These are phyloP conservation scores for Leptoteleia sp. DNA, from an alignment of 1,140 invertebrate genomes.

Conservation along the genomic window DNA sequence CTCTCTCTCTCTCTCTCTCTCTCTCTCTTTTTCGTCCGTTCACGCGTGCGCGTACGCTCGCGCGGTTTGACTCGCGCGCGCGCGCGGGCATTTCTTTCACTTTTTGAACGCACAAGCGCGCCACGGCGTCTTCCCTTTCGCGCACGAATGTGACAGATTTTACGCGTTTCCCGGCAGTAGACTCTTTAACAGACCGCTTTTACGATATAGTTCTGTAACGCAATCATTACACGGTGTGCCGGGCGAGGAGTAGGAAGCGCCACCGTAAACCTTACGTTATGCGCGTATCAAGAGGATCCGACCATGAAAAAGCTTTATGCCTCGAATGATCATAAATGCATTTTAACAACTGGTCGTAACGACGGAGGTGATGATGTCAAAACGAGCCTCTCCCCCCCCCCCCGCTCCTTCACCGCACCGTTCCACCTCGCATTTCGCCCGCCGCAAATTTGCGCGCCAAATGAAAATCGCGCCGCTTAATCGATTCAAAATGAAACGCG, in stretches of 20 bases:
- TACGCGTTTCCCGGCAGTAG: conserved; percentile 48
- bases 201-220: conserved; percentile 69
- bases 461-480: background rate
- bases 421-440: conserved; percentile 4
- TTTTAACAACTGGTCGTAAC: conserved; percentile 60
- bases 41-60: conserved; percentile 14
- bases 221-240: conserved; percentile 62
- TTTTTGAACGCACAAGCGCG: conserved; percentile 44
- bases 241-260: conserved; percentile 58
- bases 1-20: no score
- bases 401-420: no score
- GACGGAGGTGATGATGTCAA: conserved; percentile 32
- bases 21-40: conserved; percentile 31
- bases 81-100: conserved; percentile 20
- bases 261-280: conserved; percentile 67
- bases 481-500: background rate
- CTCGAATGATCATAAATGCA: conserved; percentile 64
- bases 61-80: background rate
- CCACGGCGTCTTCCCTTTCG: conserved; percentile 20
- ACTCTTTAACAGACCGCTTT: conserved; percentile 69
- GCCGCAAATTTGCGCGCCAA: conserved; percentile 6
- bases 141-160: conserved; percentile 42
- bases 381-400: no score
- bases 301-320: conserved; percentile 63
- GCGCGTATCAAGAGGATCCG: conserved; percentile 36